Conservation (phyloP, 2,797 vertebrate species). For the Poeciliopsis presidionis region DNA sequence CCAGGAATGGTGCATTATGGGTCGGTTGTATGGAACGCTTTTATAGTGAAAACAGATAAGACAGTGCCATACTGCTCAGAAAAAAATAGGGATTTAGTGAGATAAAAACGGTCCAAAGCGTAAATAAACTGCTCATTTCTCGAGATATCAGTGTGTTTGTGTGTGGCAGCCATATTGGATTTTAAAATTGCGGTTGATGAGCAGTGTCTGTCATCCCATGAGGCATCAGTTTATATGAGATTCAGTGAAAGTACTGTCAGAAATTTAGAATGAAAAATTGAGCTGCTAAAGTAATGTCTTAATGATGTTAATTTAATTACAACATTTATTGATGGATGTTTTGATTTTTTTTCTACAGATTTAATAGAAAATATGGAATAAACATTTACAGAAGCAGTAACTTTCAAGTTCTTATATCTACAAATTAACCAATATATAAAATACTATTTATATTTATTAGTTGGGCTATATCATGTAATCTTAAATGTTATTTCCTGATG, state of each 20-base stretch:
- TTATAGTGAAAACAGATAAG: constrained; percentile 1
- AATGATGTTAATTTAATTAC: not conserved
- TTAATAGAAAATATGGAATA: not conserved
- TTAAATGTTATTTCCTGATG: not conserved
- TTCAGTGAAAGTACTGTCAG: not conserved
- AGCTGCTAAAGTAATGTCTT: not conserved
- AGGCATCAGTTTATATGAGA: not conserved
- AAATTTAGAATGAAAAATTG: not conserved
- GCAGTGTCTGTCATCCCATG: not conserved
- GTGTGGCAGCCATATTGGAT: not conserved
- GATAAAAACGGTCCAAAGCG: not conserved
- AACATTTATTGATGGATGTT: not conserved
- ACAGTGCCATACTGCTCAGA: not conserved
- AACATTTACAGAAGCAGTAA: not conserved
- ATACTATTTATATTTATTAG: not conserved
- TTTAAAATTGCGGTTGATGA: not conserved
- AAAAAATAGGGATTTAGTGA: not conserved
- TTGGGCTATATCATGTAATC: not conserved
- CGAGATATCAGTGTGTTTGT: not conserved
- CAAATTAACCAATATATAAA: not conserved
- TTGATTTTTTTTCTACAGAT: not conserved
- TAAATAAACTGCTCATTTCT: not conserved
- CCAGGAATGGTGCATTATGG: not conserved
- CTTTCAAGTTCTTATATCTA: not conserved
- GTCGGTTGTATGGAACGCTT: not conserved